phyloP scores from a whole-genome alignment of 1,140 invertebrate species.

The Scaptomyza pallida region DNA sequence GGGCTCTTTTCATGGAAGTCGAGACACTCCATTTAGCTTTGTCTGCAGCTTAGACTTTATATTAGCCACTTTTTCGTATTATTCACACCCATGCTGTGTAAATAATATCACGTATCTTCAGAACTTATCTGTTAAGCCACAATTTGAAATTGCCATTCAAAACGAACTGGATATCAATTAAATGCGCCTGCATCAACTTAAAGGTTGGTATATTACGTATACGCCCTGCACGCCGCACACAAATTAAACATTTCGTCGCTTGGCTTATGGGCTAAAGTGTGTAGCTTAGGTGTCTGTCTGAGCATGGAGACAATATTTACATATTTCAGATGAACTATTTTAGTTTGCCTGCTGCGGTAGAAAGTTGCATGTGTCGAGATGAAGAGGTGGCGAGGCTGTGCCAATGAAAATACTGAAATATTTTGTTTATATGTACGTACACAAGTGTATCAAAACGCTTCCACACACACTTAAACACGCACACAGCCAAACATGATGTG shows the following conservation, averaged over 20 bases:
- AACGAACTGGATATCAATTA: conserved; percentile 59
- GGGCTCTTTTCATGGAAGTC: conserved; percentile 8
- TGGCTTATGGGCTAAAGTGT: conserved; percentile 16
- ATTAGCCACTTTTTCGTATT: conserved; percentile 49
- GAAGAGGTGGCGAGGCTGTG: neutral
- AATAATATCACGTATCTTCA: conserved; percentile 27
- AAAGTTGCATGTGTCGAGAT: neutral
- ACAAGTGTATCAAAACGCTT: conserved; percentile 65
- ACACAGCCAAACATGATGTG: conserved; percentile 26
- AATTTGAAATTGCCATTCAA: conserved; percentile 47
- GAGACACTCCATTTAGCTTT: conserved; percentile 28
- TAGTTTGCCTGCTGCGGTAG: conserved; percentile 22
- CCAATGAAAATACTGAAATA: conserved; percentile 26
- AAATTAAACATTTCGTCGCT: conserved; percentile 39
- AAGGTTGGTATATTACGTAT: conserved; percentile 33
- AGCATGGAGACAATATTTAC: conserved; percentile 21
- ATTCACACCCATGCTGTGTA: conserved; percentile 48
- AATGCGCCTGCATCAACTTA: conserved; percentile 30
- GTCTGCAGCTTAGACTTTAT: conserved; percentile 19
- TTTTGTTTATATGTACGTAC: conserved; percentile 70
- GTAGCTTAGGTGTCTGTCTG: no score
- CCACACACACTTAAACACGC: conserved; percentile 41
- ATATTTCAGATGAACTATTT: conserved; percentile 28
- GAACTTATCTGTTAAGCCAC: neutral
- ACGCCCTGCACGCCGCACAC: neutral